Conservation (phyloP, 2,797 vertebrate genomes). For the Anguilla obscura region DNA sequence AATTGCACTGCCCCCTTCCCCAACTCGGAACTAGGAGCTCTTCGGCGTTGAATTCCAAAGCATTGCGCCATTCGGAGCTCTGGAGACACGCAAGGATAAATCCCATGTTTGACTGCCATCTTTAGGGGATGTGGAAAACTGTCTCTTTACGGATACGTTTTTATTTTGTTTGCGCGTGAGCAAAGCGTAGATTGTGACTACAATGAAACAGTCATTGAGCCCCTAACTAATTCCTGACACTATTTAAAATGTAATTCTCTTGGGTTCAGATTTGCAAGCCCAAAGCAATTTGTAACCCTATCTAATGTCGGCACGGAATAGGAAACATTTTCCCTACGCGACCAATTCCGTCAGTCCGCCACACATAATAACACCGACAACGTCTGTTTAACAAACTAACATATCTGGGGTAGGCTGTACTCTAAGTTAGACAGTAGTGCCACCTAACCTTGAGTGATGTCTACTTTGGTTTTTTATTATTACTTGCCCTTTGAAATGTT, state of each 20-base stretch:
- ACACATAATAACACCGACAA: not conserved
- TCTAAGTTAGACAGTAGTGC: not conserved
- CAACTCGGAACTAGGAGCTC: not conserved
- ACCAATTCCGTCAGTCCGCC: not conserved
- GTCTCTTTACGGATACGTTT: conserved; percentile 56
- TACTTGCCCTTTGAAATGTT: not conserved
- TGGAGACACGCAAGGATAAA: conserved; percentile 1
- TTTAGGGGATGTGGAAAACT: conserved; percentile 77
- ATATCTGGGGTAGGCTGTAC: not conserved
- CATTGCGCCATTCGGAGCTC: not conserved
- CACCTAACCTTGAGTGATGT: not conserved
- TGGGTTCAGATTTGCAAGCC: not conserved
- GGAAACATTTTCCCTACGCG: not conserved
- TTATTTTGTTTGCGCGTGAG: not conserved
- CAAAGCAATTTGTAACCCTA: not conserved
- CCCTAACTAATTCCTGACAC: no score
- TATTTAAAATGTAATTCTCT: no score
- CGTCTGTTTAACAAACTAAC: no score
- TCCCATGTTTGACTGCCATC: conserved; percentile 73
- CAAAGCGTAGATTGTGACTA: not conserved
- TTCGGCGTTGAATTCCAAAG: conserved; percentile 33
- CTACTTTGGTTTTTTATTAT: not conserved
- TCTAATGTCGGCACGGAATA: not conserved
- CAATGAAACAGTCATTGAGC: not conserved
- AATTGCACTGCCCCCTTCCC: conserved; percentile 26